Conservation (phyloP, 1,140 invertebrate species). For the Zaprionus lachaisei region DNA sequence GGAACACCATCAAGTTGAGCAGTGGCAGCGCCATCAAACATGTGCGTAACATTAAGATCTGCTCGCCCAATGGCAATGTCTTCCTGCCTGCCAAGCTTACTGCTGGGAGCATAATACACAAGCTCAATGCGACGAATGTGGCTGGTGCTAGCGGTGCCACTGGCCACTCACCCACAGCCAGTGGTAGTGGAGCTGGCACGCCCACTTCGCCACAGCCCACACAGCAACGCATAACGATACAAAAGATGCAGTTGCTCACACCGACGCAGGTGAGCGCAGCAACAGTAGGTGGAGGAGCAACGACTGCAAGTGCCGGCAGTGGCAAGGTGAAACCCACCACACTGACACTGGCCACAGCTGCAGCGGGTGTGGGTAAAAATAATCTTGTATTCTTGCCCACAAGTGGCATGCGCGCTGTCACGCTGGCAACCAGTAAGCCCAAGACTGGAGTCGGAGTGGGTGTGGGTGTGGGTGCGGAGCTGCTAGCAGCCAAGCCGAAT, state of each 20-base stretch:
- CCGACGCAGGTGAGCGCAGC: slow-evolving; percentile 48
- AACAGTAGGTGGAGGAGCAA: slow-evolving; percentile 6
- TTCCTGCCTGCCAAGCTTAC: slow-evolving; percentile 69
- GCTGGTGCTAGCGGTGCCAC: neutral
- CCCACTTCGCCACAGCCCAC: slow-evolving; percentile 52
- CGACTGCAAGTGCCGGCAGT: slow-evolving; percentile 12
- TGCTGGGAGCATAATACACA: slow-evolving; percentile 65
- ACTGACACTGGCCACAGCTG: slow-evolving; percentile 44
- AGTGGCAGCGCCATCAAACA: slow-evolving; percentile 67
- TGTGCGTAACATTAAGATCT: slow-evolving; percentile 78
- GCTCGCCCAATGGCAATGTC: slow-evolving; percentile 79
- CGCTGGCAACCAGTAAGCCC: slow-evolving; percentile 57
- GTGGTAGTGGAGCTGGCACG: slow-evolving; percentile 1
- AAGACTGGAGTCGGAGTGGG: slow-evolving; percentile 21
- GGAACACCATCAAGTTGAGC: slow-evolving; percentile 76
- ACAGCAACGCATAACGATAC: slow-evolving; percentile 68
- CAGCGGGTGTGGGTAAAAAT: slow-evolving; percentile 66
- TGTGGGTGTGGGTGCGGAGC: neutral
- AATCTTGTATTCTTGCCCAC: slow-evolving; percentile 69
- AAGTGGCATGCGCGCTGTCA: slow-evolving; percentile 65
- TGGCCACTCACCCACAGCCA: slow-evolving; percentile 1
- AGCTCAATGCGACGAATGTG: slow-evolving; percentile 55
- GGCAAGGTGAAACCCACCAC: slow-evolving; percentile 59
- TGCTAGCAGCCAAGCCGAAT: slow-evolving; percentile 55
- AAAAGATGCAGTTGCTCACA: slow-evolving; percentile 79